Percentiles rank a stretch among this genome's conserved stretches.
Evolutionary conservation across 2,113 vertebrate species (phyloP).

Genomic region (Cathartes aura): DNA sequence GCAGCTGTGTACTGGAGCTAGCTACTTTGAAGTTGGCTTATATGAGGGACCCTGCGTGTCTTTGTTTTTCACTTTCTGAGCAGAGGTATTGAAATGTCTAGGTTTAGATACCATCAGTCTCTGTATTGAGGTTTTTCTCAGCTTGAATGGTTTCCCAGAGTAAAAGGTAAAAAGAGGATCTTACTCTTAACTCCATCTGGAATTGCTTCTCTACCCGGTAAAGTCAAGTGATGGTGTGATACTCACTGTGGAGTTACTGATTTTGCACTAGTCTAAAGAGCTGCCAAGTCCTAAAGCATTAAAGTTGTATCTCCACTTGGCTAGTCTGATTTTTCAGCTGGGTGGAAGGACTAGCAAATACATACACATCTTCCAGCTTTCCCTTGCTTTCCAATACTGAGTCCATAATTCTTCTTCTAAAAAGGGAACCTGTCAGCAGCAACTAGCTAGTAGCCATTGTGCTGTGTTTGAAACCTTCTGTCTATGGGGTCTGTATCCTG

Average conservation of each 20-base stretch:
- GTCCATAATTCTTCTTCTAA: neutral
- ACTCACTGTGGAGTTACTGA: neutral
- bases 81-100: neutral
- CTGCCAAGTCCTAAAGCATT: neutral
- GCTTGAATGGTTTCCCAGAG: neutral
- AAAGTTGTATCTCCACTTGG: neutral
- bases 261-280: neutral
- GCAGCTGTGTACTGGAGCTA: neutral
- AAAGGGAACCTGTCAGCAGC: neutral
- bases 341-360: neutral
- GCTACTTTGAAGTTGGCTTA: neutral
- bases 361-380: neutral
- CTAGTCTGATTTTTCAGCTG: neutral
- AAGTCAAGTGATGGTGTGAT: neutral
- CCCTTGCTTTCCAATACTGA: neutral
- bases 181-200: neutral
- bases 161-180: neutral
- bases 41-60: fast-evolving
- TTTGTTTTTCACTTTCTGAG: neutral
- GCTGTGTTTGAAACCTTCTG: neutral
- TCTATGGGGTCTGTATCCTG: neutral
- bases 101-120: neutral
- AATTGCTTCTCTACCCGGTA: neutral
- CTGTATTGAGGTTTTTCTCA: neutral
- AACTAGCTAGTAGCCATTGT: neutral